Evolutionary conservation across 2,888 invertebrate genomes (phyloP), one percentile per base, ranked within the genome.

Genomic region (Rotaria socialis): DNA sequence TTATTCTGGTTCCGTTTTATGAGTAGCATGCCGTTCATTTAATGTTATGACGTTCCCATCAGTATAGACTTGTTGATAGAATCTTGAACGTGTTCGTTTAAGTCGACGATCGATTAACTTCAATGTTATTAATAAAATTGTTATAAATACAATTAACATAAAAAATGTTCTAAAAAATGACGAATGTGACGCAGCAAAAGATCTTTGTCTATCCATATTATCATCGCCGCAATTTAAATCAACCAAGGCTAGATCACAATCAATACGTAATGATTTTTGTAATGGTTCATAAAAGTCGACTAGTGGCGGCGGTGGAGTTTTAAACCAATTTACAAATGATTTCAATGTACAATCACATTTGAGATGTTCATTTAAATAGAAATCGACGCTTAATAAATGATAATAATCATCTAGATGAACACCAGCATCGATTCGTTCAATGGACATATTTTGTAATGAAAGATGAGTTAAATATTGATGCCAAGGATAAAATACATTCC

Each of bases 331-430:
- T 24, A 80, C 19, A 80, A 80, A 47, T 47, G 80, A 24, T 47
- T 80, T 8, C n/a, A 80, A 80, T 80, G 16, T n/a, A 80, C 80
- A 47, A 47, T 80, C 80, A 80, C 80, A 80, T 47, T 47, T 80
- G 0, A 80, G 8, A 35, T 14, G 6, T 47, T 43, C 27, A 67
- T 67, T 80, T 10, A 47, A 24, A 47, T 80, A 80, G 8, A 80
- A 80, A 47, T 80, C 80, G 10, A 80, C 47, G 10, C 47, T n/a
- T 80, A 80, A n/a, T 47, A 80, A 80, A 47, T 80, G 80, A 47
- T 80, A 47, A 24, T 41, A 47, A 47, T 80, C 47, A 80, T 80
- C n/a, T 43, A 80, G 24, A 80, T n/a, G 47, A 24, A 11, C 80
- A 35, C 67, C 67, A 14, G 16, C 35, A 47, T 80, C 80, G 11